Base-by-base conservation (phyloP, 2,888 invertebrate genomes). In the Polymixis flavicincta region DNA sequence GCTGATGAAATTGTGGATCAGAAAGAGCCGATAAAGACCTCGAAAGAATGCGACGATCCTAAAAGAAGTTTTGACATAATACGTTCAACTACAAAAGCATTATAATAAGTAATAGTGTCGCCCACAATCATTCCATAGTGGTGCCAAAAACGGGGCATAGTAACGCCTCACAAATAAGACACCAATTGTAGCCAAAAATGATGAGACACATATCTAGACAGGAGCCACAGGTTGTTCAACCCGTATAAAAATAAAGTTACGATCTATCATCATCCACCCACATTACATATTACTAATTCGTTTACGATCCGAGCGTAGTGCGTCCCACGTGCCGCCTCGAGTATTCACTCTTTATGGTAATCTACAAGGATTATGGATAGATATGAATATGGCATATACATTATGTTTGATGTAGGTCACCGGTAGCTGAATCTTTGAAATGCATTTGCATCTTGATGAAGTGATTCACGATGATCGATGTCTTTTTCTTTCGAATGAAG, bases 181-280 rank as follows among this genome's bases (percentile, higher is more conserved):
- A 67, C 14, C 9, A 65, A 73, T 73, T 68, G 60, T 13, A 55
- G 84, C 50, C 77, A 83, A 84, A 82, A 69, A 80, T 69, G 48
- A 65, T 25, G 70, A 82, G 70, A 71, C 74, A 11, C 25, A 54
- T 60, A 69, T 0, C 70, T 71, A 83, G 84, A 71, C 74, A 77
- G 73, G 66, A 78, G 78, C 22, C 32, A 66, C 74, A 87, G 95
- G 93, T 94, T 92, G 89, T 94, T 94, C 92, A 95, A 93, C 95
- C 92, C 93, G 85, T 89, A 92, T 93, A 91, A 92, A 94, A 94
- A 93, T 93, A 94, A 94, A 94, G 95, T 95, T 93, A 94, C 92
- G 91, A 92, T 92, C 93, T 93, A 94, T 95, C 94, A 94, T 89
- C 92, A 88, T 85, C 92, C 92, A 83, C 95, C 95, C 93, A 95